A percentile compares a stretch with the other conserved stretches of the same genome.
phyloP scores from a whole-genome alignment of 2,113 vertebrate genomes.

The Campylomormyrus tamandua region DNA sequence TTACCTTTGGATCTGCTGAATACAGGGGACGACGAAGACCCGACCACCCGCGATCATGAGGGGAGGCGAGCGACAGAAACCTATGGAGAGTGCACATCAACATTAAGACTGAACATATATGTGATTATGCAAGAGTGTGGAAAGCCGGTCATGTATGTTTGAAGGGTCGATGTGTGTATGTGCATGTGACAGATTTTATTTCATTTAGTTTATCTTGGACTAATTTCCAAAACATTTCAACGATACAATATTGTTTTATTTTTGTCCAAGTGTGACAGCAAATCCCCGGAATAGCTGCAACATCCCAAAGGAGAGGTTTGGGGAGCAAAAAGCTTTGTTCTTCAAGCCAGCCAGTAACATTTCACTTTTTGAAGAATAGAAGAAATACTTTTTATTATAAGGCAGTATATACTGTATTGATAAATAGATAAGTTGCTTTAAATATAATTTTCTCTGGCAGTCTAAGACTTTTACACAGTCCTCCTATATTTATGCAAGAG shows the following conservation, averaged over 20 bases:
- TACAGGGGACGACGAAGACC: constrained; percentile 77
- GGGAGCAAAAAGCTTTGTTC: not conserved
- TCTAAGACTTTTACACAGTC: not conserved
- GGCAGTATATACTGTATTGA: not conserved
- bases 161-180: not conserved
- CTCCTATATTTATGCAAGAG: not conserved
- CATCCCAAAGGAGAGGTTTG: not conserved
- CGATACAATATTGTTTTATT: not conserved
- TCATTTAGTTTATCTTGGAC: not conserved
- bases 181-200: not conserved
- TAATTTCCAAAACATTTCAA: not conserved
- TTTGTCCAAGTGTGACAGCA: not conserved
- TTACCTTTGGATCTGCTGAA: constrained; percentile 83
- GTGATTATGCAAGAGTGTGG: not conserved
- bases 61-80: constrained; percentile 76
- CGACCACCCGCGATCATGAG: constrained; percentile 82
- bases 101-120: not conserved
- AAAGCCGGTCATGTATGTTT: not conserved
- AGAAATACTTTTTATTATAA: not conserved
- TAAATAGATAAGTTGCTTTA: not conserved
- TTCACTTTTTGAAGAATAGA: not conserved
- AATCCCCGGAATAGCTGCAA: not conserved
- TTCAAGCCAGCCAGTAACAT: not conserved
- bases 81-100: constrained; percentile 43
- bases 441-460: not conserved